Conservation (phyloP, 2,888 invertebrate genomes). For the Drosophila sordidula region DNA sequence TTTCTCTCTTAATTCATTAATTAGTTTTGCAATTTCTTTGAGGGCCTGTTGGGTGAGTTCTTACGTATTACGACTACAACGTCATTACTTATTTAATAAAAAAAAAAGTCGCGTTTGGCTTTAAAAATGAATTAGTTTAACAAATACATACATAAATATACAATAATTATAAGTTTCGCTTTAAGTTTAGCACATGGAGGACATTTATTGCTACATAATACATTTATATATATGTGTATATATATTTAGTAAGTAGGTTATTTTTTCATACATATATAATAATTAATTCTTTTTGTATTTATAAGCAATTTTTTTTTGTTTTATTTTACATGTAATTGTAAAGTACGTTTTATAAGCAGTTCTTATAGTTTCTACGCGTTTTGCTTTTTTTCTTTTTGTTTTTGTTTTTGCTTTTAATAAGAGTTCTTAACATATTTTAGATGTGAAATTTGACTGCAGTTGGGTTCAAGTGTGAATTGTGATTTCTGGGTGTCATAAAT, state of each 20-base stretch:
- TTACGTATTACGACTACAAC: constrained; percentile 82
- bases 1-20: constrained; percentile 34
- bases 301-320: constrained; percentile 3
- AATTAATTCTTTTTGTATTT: constrained; percentile 9
- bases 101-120: constrained; percentile 66
- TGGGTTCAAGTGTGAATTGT: background rate
- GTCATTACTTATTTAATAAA: constrained; percentile 79
- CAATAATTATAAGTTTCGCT: constrained; percentile 45
- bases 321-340: constrained; percentile 39
- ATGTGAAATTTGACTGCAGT: constrained; percentile 32
- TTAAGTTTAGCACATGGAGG: constrained; percentile 84
- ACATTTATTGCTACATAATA: constrained; percentile 78
- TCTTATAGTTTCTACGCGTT: constrained; percentile 1
- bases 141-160: constrained; percentile 70
- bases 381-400: background rate
- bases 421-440: constrained; percentile 12
- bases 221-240: constrained; percentile 35
- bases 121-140: constrained; percentile 65
- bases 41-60: constrained; percentile 22
- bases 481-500: constrained; percentile 11
- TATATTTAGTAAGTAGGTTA: constrained; percentile 28
- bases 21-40: constrained; percentile 43
- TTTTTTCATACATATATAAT: constrained; percentile 17
- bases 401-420: constrained; percentile 1
- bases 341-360: constrained; percentile 22